Evolutionary conservation across 2,113 vertebrate genomes (phyloP).

Genomic region (Scortum barcoo): DNA sequence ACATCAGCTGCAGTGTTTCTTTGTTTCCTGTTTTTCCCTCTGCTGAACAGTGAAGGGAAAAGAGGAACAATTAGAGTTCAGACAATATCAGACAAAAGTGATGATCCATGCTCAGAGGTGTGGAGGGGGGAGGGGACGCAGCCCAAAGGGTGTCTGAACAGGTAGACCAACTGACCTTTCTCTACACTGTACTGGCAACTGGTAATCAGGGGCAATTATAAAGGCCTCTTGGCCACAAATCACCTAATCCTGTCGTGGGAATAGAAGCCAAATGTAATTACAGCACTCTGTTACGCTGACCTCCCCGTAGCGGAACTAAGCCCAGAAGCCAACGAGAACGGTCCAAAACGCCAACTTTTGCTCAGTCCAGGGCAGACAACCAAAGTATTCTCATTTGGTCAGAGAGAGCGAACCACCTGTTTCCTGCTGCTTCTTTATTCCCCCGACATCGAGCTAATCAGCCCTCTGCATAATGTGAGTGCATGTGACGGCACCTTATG

Average conservation of each 20-base stretch:
- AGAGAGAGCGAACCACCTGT: conserved; percentile 47
- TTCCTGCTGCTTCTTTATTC: conserved; percentile 40
- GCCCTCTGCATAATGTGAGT: background rate
- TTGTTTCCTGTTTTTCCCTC: conserved; percentile 42
- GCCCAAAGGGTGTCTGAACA: conserved; percentile 72
- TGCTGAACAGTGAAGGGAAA: conserved; percentile 25
- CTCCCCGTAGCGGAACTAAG: conserved; percentile 63
- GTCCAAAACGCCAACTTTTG: conserved; percentile 50
- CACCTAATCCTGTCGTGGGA: conserved; percentile 79
- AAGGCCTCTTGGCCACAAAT: conserved; percentile 74
- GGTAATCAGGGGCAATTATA: conserved; percentile 82
- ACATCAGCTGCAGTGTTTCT: conserved; percentile 31
- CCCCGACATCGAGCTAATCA: conserved; percentile 24
- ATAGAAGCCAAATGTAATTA: conserved; percentile 78
- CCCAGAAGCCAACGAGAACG: conserved; percentile 51
- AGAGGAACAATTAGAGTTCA: conserved; percentile 52
- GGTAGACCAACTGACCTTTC: conserved; percentile 78
- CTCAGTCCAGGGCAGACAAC: conserved; percentile 28
- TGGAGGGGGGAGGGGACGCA: conserved; percentile 17
- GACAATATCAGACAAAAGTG: conserved; percentile 54
- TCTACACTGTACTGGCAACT: conserved; percentile 66
- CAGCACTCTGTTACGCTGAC: conserved; percentile 64
- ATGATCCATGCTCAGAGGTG: conserved; percentile 48
- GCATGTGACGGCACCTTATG: background rate
- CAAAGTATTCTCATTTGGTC: conserved; percentile 34